Evolutionary conservation across 2,797 vertebrate species (phyloP).

Genomic region (Sarcophilus harrisii): DNA sequence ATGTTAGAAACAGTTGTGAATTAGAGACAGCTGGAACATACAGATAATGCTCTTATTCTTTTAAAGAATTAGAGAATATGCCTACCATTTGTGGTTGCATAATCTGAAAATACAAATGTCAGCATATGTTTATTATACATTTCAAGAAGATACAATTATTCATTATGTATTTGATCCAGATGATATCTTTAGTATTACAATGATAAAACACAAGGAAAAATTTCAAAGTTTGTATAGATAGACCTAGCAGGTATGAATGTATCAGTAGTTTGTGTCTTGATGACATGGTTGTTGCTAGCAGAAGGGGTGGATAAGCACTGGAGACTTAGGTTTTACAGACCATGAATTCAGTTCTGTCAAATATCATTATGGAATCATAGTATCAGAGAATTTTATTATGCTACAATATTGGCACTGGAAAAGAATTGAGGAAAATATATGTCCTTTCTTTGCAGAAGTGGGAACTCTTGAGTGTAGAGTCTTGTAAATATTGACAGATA

Average conservation of each 20-base stretch:
- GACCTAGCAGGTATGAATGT: background rate
- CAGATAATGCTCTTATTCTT: conserved; percentile 31
- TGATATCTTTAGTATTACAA: conserved; percentile 25
- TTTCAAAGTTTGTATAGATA: conserved; percentile 12
- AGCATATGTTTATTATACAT: background rate
- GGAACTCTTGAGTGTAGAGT: background rate
- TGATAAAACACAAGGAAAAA: conserved; percentile 21
- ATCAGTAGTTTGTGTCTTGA: conserved; percentile 23
- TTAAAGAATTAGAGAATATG: conserved; percentile 24
- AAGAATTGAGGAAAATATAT: background rate
- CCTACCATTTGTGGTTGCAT: conserved; percentile 51
- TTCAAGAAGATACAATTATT: conserved; percentile 44
- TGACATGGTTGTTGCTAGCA: background rate
- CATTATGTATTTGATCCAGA: conserved; percentile 27
- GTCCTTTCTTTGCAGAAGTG: background rate
- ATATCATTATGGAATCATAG: background rate
- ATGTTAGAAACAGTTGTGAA: conserved; percentile 55
- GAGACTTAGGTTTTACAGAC: background rate
- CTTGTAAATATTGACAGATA: background rate
- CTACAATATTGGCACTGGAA: background rate
- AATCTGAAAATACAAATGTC: conserved; percentile 46
- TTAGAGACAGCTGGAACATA: conserved; percentile 60
- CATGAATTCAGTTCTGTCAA: background rate
- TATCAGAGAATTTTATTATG: background rate
- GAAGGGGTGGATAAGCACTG: background rate